Evolutionary conservation across 2,888 invertebrate genomes (phyloP), one percentile per base, ranked within the genome.

Genomic region (Hipparchia sbordonii): DNA sequence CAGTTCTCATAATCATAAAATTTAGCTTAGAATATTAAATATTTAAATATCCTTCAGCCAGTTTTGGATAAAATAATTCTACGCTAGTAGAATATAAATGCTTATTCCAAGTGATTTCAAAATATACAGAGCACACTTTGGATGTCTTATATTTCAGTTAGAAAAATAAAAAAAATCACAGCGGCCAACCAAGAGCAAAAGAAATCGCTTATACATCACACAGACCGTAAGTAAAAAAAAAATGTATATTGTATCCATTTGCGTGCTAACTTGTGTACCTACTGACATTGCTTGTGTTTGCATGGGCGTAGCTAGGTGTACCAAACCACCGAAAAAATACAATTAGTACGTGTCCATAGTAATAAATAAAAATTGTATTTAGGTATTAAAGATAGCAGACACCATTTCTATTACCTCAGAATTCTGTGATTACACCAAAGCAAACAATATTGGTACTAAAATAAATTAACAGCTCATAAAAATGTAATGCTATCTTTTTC

Each of bases 181-280:
- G 62, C 74, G 72, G 72, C 75, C 71, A 71, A 75, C 70, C 73
- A 70, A 75, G 75, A 75, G 71, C 75, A 75, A 69, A 54, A 52
- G 39, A 56, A 60, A 13, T 60, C 67, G 78, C 86, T 81, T 90
- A 92, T 90, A 92, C 92, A 92, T 82, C 92, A 92, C 91, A 92
- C 92, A 92, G 90, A 91, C 89, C 76, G 75, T 77, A 73, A 12
- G 59, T 71, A 65, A 69, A 60, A 72, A 72, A 67, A 66, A 77
- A 23, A 23, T 23, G 1, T 66, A 68, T 57, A 73, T 76, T 63
- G 75, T 83, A 87, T 90, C 89, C 87, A 83, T 87, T 89, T 88
- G 89, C 88, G 85, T 88, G 89, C 88, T 88, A 87, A 86, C 81
- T 62, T 65, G 39, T 39, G 63, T 81, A 79, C 39, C 39, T 69